Conservation (phyloP, 2,113 vertebrate genomes). For the Nematolebias whitei region DNA sequence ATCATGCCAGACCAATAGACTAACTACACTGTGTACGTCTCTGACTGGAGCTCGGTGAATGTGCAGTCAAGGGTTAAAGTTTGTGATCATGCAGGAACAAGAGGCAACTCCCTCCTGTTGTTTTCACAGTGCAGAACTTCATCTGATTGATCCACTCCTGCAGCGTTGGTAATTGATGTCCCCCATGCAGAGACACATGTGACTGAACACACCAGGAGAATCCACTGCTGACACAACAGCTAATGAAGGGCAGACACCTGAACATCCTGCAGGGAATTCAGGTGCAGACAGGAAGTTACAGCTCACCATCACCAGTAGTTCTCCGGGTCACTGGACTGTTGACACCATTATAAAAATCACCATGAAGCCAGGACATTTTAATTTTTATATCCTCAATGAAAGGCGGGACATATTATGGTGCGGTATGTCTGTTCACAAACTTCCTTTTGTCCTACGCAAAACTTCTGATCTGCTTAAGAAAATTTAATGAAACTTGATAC, state of each 20-base stretch:
- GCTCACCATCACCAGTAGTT: background rate
- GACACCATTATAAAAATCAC: too few species aligned
- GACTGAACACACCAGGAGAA: slow-evolving; percentile 37
- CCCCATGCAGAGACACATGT: slow-evolving; percentile 19
- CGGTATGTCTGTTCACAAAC: too few species aligned
- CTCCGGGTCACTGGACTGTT: background rate
- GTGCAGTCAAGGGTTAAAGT: background rate
- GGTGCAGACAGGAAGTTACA: background rate
- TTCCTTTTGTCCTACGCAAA: too few species aligned
- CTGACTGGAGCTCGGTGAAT: slow-evolving; percentile 9
- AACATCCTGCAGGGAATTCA: background rate
- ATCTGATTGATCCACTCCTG: slow-evolving; percentile 37
- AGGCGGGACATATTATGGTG: too few species aligned
- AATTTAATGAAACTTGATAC: too few species aligned
- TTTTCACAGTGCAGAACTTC: slow-evolving; percentile 7
- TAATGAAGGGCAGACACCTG: slow-evolving; percentile 16
- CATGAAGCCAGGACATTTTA: too few species aligned
- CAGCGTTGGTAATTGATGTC: slow-evolving; percentile 29
- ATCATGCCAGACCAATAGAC: slow-evolving; percentile 6
- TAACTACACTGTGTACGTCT: background rate
- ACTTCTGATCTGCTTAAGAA: too few species aligned
- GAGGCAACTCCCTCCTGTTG: background rate
- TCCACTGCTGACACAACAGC: slow-evolving; percentile 10
- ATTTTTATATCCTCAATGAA: too few species aligned
- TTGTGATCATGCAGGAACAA: slow-evolving; percentile 1